phyloP scores from a whole-genome alignment of 2,888 invertebrate genomes.

The Dinocampus coccinellae region DNA sequence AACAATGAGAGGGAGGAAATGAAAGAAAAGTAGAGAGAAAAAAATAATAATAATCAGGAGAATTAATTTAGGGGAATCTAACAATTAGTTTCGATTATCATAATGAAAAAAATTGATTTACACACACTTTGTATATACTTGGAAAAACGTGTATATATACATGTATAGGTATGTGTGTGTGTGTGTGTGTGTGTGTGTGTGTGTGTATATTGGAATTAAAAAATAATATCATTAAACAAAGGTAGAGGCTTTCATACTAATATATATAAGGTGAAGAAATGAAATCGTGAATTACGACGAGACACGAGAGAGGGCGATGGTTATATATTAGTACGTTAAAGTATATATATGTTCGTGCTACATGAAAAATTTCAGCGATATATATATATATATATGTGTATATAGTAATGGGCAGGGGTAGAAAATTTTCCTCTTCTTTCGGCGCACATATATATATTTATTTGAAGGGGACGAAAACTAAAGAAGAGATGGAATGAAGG shows the following conservation, averaged over 20 bases:
- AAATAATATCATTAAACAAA: constrained; percentile 15
- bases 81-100: background rate
- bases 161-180: too few species aligned
- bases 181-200: too few species aligned
- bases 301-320: background rate
- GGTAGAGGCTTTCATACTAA: background rate
- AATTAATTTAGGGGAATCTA: too few species aligned
- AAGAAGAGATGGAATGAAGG: constrained; percentile 15
- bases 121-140: background rate
- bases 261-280: constrained; percentile 22
- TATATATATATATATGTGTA: background rate
- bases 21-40: too few species aligned
- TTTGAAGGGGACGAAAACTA: background rate
- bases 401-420: background rate
- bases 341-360: background rate
- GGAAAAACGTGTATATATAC: too few species aligned
- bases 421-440: background rate
- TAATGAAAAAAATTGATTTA: constrained; percentile 1
- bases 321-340: background rate
- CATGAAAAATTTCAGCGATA: constrained; percentile 6
- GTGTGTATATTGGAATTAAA: too few species aligned
- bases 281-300: constrained; percentile 27
- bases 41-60: background rate
- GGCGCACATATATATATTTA: background rate
- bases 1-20: background rate